Base-by-base conservation (phyloP, 2,888 invertebrate genomes). In the Hirtodrosophila cameraria region DNA sequence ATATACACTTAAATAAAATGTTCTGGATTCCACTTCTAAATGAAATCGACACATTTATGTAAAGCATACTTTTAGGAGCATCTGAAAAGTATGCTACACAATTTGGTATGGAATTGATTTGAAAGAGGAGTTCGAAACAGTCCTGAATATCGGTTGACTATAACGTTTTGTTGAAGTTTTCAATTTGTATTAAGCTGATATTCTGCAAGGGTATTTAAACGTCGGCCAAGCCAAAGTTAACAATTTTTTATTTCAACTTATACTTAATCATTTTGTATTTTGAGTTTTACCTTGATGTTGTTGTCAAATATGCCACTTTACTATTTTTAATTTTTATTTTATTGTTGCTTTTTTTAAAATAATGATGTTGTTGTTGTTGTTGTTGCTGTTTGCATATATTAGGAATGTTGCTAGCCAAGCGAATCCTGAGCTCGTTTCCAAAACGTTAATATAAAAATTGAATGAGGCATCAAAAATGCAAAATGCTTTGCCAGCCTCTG, bases 361-460 rank as follows among this genome's bases (percentile, higher is more conserved):
- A 35, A 50, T 20, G 39, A 57, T 30, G 36, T 31, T 48, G 20
- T 46, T 46, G 25, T 41, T 20, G 53, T 25, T 50, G 31, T 41
- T 31, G 48, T 48, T 53, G 48, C 28, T 15, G 12, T 12, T 33
- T 45, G 43, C 30, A 30, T 30, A 30, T 30, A 18, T 45, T 61
- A 60, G 66, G 49, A 73, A 62, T 60, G 59, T 65, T 63, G 69
- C 70, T 63, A 70, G 71, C 77, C 68, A 72, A 72, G 73, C 72
- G 65, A 71, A 61, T 68, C 68, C 72, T 61, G 69, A 68, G 72
- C 67, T 80, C 63, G 68, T 64, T 53, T 64, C 57, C 48, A 75
- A 74, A 81, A 74, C 63, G 36, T 71, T 59, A 46, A 74, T 80
- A 80, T 64, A 53, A 77, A 82, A 77, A 53, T 68, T 70, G 62